Conservation (phyloP, 1,140 invertebrate species). For the Drosophila aff. region DNA sequence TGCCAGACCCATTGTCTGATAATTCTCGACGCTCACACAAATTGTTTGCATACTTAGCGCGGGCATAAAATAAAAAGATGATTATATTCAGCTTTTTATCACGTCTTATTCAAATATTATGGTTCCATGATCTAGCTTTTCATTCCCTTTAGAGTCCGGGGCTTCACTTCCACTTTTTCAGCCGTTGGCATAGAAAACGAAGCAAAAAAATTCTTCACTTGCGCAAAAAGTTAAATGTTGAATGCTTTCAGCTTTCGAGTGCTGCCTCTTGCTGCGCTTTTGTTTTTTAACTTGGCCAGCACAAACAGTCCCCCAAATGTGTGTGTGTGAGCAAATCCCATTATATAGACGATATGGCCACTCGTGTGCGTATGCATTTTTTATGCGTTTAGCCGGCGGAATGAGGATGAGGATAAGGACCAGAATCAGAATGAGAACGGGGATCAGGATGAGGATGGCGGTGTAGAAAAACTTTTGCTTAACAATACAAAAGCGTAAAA, state of each 20-base stretch:
- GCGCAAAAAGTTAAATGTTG: slow-evolving; percentile 50
- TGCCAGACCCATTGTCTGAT: neutral
- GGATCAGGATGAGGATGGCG: slow-evolving; percentile 12
- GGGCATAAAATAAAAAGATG: slow-evolving; percentile 7
- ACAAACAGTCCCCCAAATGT: slow-evolving; percentile 13
- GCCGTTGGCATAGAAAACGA: neutral
- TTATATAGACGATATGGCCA: slow-evolving; percentile 51
- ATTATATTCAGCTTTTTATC: slow-evolving; percentile 20
- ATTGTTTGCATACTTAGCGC: too few relatives aligned
- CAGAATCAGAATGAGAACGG: neutral
- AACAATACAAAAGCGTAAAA: slow-evolving; percentile 70
- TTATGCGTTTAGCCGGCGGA: slow-evolving; percentile 39
- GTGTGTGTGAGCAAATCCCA: slow-evolving; percentile 32
- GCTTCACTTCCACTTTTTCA: slow-evolving; percentile 33
- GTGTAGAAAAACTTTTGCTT: slow-evolving; percentile 51
- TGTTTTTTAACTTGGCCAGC: slow-evolving; percentile 39
- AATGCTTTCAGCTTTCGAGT: slow-evolving; percentile 37
- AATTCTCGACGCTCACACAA: neutral
- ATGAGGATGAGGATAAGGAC: neutral
- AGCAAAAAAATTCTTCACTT: slow-evolving; percentile 14
- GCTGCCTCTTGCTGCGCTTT: slow-evolving; percentile 27
- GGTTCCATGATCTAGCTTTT: slow-evolving; percentile 23
- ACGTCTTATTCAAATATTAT: slow-evolving; percentile 10
- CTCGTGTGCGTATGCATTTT: slow-evolving; percentile 58
- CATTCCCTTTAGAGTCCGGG: slow-evolving; percentile 1